These are phyloP conservation scores for Cancer borealis DNA, from an alignment of 2,888 invertebrate species.

Conservation along the genomic window DNA sequence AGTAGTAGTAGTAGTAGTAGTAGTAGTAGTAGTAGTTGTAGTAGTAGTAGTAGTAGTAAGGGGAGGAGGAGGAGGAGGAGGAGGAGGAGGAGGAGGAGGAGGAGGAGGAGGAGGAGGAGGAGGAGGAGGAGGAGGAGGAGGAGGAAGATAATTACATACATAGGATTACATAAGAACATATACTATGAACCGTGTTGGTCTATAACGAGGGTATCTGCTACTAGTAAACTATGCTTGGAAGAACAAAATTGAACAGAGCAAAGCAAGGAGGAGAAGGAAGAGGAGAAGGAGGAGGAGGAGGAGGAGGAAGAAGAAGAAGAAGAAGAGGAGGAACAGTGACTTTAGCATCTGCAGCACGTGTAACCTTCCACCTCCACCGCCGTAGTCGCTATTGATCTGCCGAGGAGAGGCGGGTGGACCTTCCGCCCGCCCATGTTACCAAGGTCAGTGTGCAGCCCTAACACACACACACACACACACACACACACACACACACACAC, in stretches of 20 bases:
- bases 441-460: constrained; percentile 15
- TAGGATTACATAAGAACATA: no score
- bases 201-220: no score
- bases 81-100: background rate
- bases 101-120: background rate
- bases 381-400: constrained; percentile 24
- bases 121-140: background rate
- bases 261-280: background rate
- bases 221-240: no score
- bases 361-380: constrained; percentile 29
- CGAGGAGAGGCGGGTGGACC: constrained; percentile 10
- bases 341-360: constrained; percentile 33
- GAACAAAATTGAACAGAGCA: no score
- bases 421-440: constrained; percentile 35
- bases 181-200: no score
- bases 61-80: no score
- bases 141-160: background rate
- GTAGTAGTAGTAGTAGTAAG: no score
- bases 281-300: background rate
- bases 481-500: background rate
- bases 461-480: constrained; percentile 16
- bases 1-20: no score
- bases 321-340: background rate
- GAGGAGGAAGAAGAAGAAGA: background rate
- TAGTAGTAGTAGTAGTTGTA: no score